phyloP scores from a whole-genome alignment of 2,113 vertebrate genomes.

The Caranx melampygus region DNA sequence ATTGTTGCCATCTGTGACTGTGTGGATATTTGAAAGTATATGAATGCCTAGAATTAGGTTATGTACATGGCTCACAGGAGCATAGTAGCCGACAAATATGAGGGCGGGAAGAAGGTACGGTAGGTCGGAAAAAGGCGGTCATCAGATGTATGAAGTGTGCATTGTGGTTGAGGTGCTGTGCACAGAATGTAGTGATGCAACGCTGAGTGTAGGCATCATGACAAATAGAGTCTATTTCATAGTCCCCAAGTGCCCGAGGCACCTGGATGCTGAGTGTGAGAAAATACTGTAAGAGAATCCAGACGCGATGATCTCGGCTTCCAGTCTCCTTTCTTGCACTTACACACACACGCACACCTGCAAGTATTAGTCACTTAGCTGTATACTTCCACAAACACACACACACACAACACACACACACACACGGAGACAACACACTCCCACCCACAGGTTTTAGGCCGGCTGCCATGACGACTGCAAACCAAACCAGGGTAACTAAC shows the following conservation, averaged over 20 bases:
- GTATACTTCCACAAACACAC: slow-evolving; percentile 14
- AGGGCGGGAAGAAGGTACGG: slow-evolving; percentile 3
- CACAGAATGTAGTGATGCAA: slow-evolving; percentile 35
- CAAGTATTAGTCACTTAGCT: slow-evolving; percentile 34
- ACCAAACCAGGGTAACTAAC: slow-evolving; percentile 17
- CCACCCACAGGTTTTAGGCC: slow-evolving; percentile 37
- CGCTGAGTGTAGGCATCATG: slow-evolving; percentile 52
- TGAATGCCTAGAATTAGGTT: slow-evolving; percentile 20
- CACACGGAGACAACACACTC: neutral
- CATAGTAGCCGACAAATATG: slow-evolving; percentile 20
- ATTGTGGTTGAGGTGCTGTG: neutral
- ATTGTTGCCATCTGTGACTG: slow-evolving; percentile 49
- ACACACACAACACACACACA: slow-evolving; percentile 14
- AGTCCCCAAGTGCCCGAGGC: slow-evolving; percentile 60
- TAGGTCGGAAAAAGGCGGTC: slow-evolving; percentile 30
- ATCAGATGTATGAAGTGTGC: slow-evolving; percentile 45
- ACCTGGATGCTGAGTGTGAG: slow-evolving; percentile 69
- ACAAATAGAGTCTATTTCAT: slow-evolving; percentile 59
- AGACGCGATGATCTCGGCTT: slow-evolving; percentile 44
- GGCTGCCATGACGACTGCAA: slow-evolving; percentile 25
- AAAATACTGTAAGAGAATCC: slow-evolving; percentile 55
- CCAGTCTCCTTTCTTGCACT: slow-evolving; percentile 27
- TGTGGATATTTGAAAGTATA: slow-evolving; percentile 40
- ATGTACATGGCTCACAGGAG: slow-evolving; percentile 26
- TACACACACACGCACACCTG: slow-evolving; percentile 40